Evolutionary conservation across 2,888 invertebrate genomes (phyloP).

Genomic region (Morpho deidamia): DNA sequence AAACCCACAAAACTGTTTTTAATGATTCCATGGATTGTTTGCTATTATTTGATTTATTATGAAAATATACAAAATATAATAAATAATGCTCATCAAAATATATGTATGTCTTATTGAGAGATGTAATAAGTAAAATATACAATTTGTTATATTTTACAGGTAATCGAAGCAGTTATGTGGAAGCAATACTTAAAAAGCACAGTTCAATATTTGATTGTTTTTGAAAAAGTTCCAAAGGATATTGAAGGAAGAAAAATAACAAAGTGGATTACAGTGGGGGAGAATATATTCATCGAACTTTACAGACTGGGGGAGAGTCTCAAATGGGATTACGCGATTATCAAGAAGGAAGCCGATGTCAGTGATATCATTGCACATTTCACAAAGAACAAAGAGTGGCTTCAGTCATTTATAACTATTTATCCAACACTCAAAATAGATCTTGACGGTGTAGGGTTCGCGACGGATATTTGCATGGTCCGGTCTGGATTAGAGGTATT

Average conservation of each 20-base stretch:
- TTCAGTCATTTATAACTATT: constrained; percentile 25
- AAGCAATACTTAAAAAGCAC: constrained; percentile 22
- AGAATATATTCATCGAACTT: constrained; percentile 26
- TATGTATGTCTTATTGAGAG: no score
- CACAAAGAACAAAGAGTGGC: constrained; percentile 21
- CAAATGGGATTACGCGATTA: constrained; percentile 18
- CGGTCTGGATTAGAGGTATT: constrained; percentile 25
- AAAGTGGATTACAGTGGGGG: constrained; percentile 26
- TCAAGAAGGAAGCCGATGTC: constrained; percentile 14
- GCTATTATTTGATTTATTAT: no score
- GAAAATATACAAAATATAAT: no score
- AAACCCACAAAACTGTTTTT: no score
- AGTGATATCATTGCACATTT: constrained; percentile 14
- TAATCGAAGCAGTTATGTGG: constrained; percentile 23
- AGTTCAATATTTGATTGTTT: constrained; percentile 15
- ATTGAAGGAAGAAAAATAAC: constrained; percentile 23
- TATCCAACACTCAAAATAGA: constrained; percentile 26
- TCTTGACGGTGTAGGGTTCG: constrained; percentile 21
- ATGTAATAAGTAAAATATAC: no score
- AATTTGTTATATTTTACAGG: constrained; percentile 16
- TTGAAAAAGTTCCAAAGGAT: constrained; percentile 25
- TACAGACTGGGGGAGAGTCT: constrained; percentile 19
- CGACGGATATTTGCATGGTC: constrained; percentile 22
- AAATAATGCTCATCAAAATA: no score
- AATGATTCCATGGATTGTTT: no score